Percentiles rank a stretch among this genome's conserved stretches.
Conservation (phyloP, 2,113 vertebrate genomes). For the Scatophagus argus region DNA sequence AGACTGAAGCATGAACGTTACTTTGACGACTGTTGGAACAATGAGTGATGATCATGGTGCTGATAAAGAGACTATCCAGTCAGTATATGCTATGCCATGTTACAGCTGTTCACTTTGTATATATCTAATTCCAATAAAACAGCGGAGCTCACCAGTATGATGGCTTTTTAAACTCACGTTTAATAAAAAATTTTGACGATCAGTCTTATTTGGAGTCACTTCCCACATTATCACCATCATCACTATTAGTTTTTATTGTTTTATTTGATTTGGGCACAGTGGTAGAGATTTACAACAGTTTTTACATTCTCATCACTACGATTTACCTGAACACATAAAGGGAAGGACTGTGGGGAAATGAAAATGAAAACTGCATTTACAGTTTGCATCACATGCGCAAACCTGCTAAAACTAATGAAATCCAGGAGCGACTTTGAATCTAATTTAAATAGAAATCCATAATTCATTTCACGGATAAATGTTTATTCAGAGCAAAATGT, state of each 20-base stretch:
- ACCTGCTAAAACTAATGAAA: no score
- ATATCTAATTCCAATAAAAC: slow-evolving; percentile 61
- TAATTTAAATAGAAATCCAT: no score
- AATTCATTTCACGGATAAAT: not conserved
- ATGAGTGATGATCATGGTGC: slow-evolving; percentile 29
- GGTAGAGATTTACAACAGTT: not conserved
- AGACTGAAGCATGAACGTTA: slow-evolving; percentile 46
- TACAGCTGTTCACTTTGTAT: slow-evolving; percentile 59
- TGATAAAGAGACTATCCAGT: slow-evolving; percentile 19
- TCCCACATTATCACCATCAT: not conserved
- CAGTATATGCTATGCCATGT: slow-evolving; percentile 32
- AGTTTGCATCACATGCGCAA: not conserved
- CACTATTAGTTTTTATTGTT: not conserved
- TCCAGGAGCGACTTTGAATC: not conserved
- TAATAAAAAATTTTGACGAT: slow-evolving; percentile 29
- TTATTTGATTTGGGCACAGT: not conserved
- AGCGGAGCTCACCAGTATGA: slow-evolving; percentile 7
- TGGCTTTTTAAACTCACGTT: slow-evolving; percentile 37
- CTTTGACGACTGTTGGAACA: slow-evolving; percentile 37
- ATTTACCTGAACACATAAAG: not conserved
- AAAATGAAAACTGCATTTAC: not conserved
- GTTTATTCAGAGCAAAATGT: no score
- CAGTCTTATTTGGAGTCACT: not conserved
- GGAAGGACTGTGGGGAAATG: not conserved
- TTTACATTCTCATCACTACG: not conserved